Conservation (phyloP, 2,888 invertebrate species). For the Timema podura region DNA sequence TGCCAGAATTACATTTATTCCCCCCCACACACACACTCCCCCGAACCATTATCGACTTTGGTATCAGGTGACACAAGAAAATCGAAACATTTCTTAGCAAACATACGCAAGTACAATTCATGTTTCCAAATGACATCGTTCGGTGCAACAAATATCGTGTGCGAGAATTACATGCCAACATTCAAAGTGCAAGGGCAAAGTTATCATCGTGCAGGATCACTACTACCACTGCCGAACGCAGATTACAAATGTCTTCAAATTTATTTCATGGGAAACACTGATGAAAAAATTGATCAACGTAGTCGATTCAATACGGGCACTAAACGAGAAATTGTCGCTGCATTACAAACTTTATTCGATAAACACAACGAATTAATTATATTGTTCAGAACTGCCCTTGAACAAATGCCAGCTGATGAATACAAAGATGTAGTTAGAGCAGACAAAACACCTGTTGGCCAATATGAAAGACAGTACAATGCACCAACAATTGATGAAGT, state of each 20-base stretch:
- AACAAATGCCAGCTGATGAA: conserved; percentile 4
- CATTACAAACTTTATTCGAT: conserved; percentile 6
- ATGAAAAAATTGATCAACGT: conserved; percentile 3
- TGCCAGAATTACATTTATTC: no score
- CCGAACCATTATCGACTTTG: conserved; percentile 4
- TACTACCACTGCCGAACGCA: no score
- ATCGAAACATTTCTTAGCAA: background rate
- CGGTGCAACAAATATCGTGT: conserved; percentile 12
- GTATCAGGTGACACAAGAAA: background rate
- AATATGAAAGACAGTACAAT: background rate
- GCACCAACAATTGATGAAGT: conserved; percentile 13
- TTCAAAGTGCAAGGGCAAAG: no score
- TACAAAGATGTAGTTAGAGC: background rate
- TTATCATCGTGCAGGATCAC: no score
- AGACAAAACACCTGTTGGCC: background rate
- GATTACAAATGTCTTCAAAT: no score
- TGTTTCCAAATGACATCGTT: conserved; percentile 13
- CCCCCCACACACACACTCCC: no score
- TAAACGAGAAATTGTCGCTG: conserved; percentile 3
- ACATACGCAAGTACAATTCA: background rate
- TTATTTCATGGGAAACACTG: background rate
- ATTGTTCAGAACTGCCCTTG: conserved; percentile 6
- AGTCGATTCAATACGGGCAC: background rate
- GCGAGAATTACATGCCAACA: no score
- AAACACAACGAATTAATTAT: conserved; percentile 7